Evolutionary conservation across 2,888 invertebrate genomes (phyloP).

Genomic region (Cecidostiba fungosa): DNA sequence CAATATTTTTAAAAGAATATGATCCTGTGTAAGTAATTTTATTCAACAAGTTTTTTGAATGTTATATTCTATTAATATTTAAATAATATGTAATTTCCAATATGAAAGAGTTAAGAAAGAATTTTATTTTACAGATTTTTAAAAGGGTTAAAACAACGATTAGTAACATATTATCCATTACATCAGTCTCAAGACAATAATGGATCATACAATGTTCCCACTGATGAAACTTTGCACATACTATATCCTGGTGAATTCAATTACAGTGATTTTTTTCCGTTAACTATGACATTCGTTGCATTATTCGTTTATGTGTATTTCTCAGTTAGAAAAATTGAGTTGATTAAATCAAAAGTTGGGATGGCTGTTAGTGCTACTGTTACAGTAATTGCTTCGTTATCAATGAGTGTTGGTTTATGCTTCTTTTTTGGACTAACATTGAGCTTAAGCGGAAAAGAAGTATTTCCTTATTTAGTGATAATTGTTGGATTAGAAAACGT

Average conservation of each 20-base stretch:
- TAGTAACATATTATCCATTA: conserved; percentile 87
- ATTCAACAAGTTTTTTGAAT: not conserved
- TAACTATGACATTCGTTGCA: conserved; percentile 91
- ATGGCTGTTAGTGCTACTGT: conserved; percentile 95
- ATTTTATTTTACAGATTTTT: conserved; percentile 83
- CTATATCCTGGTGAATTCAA: conserved; percentile 95
- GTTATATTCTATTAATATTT: conserved; percentile 5
- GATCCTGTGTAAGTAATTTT: conserved; percentile 86
- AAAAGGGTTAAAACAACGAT: conserved; percentile 86
- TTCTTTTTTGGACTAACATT: conserved; percentile 93
- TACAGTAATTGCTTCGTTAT: conserved; percentile 92
- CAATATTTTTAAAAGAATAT: conserved; percentile 90
- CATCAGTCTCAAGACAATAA: conserved; percentile 82
- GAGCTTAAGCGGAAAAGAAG: conserved; percentile 91
- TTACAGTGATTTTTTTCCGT: conserved; percentile 91
- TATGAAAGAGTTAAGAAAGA: conserved; percentile 35
- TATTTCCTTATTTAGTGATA: conserved; percentile 97
- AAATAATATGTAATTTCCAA: conserved; percentile 17
- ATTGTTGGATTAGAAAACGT: conserved; percentile 97
- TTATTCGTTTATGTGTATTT: conserved; percentile 97
- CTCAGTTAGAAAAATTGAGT: conserved; percentile 96
- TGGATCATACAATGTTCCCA: conserved; percentile 64
- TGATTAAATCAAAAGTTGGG: conserved; percentile 92
- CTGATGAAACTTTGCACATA: conserved; percentile 84
- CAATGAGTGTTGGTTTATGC: conserved; percentile 95